These are phyloP conservation scores for Bombus picipes DNA, from an alignment of 1,140 invertebrate species.

Conservation along the genomic window DNA sequence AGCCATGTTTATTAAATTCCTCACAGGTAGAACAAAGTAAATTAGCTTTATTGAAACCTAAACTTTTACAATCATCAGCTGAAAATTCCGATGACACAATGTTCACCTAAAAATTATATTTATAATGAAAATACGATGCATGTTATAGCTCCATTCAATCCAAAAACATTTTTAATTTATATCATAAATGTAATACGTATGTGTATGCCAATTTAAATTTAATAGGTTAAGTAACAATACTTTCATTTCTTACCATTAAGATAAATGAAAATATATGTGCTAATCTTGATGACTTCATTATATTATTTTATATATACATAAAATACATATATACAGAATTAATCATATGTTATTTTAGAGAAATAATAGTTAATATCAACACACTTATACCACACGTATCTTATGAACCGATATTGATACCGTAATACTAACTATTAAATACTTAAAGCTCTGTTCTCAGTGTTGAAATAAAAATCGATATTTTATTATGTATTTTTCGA, in stretches of 20 bases:
- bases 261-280: background rate
- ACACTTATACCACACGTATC: background rate
- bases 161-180: background rate
- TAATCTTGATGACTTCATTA: conserved; percentile 12
- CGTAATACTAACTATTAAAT: background rate
- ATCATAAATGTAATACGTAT: background rate
- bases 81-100: conserved; percentile 84
- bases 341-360: background rate
- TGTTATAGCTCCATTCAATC: background rate
- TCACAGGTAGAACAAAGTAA: conserved; percentile 95
- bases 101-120: conserved; percentile 15
- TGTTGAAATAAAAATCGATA: background rate
- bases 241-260: conserved; percentile 16
- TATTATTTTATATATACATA: background rate
- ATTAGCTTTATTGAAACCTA: conserved; percentile 94
- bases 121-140: background rate
- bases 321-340: background rate
- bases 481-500: background rate
- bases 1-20: conserved; percentile 89
- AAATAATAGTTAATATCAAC: background rate
- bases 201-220: background rate
- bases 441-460: background rate
- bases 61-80: conserved; percentile 91
- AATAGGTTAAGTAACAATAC: conserved; percentile 26
- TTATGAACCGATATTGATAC: background rate